phyloP scores from a whole-genome alignment of 2,888 invertebrate genomes.

The Amphimallon solstitiale region DNA sequence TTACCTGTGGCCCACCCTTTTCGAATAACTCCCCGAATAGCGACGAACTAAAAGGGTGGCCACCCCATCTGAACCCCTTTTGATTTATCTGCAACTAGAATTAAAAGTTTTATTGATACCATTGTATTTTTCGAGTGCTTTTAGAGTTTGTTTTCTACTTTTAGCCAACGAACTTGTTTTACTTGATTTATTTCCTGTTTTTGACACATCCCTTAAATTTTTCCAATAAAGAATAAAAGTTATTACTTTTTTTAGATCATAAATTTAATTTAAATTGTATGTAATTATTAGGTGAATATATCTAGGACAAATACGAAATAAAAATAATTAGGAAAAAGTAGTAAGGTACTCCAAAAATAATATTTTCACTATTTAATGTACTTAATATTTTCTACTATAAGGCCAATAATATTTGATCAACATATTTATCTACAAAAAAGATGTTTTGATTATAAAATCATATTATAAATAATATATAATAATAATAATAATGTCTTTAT shows the following conservation, averaged over 20 bases:
- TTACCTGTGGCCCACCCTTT: constrained; percentile 29
- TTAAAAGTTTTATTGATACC: constrained; percentile 25
- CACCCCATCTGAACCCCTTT: constrained; percentile 11
- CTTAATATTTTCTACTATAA: no score
- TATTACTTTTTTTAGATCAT: not conserved
- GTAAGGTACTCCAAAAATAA: no score
- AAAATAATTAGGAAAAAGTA: no score
- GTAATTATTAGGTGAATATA: no score
- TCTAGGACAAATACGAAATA: no score
- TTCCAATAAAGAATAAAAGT: not conserved
- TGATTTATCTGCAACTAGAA: constrained; percentile 23
- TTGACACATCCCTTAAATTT: constrained; percentile 8
- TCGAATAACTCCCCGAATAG: constrained; percentile 17
- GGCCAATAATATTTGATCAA: no score
- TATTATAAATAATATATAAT: no score
- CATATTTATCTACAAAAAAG: no score
- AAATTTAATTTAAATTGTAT: no score
- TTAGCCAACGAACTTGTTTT: not conserved
- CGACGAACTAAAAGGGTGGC: constrained; percentile 13
- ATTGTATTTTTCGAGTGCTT: constrained; percentile 7
- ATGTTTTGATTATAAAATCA: no score
- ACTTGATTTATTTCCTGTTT: constrained; percentile 9
- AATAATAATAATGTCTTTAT: no score
- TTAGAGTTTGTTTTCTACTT: not conserved
- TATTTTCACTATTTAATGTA: no score